A percentile compares a stretch with the other conserved stretches of the same genome.
Evolutionary conservation across 2,113 vertebrate species (phyloP).

Genomic region (Tychaedon coryphoeus): DNA sequence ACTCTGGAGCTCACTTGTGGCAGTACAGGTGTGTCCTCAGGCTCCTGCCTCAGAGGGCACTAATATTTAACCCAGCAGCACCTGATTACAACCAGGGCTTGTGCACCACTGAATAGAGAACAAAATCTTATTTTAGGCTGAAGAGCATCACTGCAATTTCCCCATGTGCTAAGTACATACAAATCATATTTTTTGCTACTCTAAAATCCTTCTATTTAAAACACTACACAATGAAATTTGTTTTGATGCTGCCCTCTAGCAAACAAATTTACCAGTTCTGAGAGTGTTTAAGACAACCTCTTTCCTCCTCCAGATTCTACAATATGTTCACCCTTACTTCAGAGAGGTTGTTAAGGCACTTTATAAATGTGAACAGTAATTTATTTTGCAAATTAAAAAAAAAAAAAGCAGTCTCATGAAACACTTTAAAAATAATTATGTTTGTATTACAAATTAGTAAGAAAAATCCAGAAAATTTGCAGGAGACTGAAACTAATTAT

Average conservation of each 20-base stretch:
- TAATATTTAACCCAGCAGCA: neutral
- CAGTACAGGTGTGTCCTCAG: neutral
- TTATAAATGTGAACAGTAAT: neutral
- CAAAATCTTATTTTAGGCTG: neutral
- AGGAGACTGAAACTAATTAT: neutral
- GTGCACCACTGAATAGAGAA: neutral
- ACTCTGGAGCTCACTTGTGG: neutral
- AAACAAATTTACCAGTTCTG: neutral
- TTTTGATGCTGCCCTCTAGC: neutral
- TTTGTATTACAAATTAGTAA: conserved; percentile 1
- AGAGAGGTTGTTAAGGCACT: neutral
- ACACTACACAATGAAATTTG: neutral
- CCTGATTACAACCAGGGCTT: accelerated
- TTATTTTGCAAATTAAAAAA: neutral
- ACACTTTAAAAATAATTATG: neutral
- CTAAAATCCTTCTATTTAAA: neutral
- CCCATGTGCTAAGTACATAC: neutral
- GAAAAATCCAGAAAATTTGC: neutral
- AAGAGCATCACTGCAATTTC: neutral
- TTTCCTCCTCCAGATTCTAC: neutral
- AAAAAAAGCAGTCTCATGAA: neutral
- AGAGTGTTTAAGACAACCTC: neutral
- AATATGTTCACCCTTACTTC: neutral
- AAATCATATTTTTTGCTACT: neutral
- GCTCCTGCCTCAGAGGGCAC: accelerated